These are phyloP conservation scores for Climacteris rufus DNA, from an alignment of 2,113 vertebrate species.

Conservation along the genomic window DNA sequence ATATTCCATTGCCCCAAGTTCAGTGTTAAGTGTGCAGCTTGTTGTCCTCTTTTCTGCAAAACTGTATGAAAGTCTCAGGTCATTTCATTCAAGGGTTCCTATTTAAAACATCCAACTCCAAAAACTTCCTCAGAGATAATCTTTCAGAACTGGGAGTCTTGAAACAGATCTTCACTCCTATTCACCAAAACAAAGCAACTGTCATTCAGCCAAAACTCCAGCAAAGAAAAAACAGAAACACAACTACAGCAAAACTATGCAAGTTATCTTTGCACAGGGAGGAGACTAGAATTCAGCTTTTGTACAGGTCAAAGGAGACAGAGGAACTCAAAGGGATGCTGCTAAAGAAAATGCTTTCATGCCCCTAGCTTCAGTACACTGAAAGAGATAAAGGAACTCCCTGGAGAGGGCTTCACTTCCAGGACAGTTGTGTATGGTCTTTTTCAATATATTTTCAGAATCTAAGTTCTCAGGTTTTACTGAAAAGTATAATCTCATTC, in stretches of 20 bases:
- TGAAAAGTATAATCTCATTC: neutral
- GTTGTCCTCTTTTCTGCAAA: neutral
- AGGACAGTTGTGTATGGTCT: neutral
- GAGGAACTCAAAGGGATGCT: neutral
- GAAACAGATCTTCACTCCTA: neutral
- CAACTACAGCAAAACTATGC: neutral
- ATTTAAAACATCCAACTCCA: neutral
- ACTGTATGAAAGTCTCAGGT: neutral
- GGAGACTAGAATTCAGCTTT: neutral
- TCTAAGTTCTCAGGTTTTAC: neutral
- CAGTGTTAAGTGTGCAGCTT: neutral
- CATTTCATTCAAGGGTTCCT: neutral
- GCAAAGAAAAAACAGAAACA: neutral
- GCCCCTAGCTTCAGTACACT: neutral
- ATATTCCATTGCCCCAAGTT: neutral
- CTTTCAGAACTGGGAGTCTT: neutral
- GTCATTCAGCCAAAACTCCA: neutral
- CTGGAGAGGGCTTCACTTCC: neutral
- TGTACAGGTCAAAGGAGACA: neutral
- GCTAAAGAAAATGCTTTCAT: constrained; percentile 4
- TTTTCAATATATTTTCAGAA: neutral
- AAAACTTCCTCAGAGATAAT: neutral
- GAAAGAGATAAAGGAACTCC: neutral
- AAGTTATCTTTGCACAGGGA: neutral
- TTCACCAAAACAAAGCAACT: neutral